Base-by-base conservation (phyloP, 2,113 vertebrate genomes). In the Fulmarus glacialis region DNA sequence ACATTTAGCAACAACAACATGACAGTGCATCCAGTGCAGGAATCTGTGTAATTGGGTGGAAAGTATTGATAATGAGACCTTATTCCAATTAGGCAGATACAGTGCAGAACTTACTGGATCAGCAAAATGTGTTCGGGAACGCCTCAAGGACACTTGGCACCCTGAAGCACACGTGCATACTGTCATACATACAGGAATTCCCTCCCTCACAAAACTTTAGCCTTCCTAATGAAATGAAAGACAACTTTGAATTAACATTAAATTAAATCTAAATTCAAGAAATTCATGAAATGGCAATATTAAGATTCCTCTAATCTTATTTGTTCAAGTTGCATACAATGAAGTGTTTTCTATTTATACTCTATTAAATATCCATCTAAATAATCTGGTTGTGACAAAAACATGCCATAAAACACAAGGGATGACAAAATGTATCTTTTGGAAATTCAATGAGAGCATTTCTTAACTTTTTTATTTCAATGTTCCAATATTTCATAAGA, bases 41-140 rank as follows among this genome's bases (percentile, higher is more conserved):
- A 68, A 91, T 80, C 78, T 34, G 34, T 82, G 62, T 90, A 96
- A 96, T 80, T 72, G 67, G 66, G 60, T 84, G 74, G 70, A 90
- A 95, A 87, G 59, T 80, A 60, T 48, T 75, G 78, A 82, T 95
- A 91, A 85, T n/a, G 66, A 93, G 59, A 75, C 82, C n/a, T 87
- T 90, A n/a, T 73, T 75, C 80, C 42, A 83, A 42, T 86, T 82
- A 93, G 56, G 52, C 27, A 83, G 63, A 81, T 34, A 75, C 5
- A 38, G 29, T 0, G 0, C 22, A 36, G 64, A 81, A 77, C 17
- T 53, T 56, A 70, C 60, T 20, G 56, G 34, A 75, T 94, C 56
- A 84, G 72, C 89, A 96, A 89, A 90, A 84, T 7, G 15, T 21
- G 8, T 47, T 81, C 21, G 60, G 66, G 84, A 91, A 40, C 0